Base-by-base conservation (phyloP, 2,113 vertebrate genomes). In the Numenius arquata region DNA sequence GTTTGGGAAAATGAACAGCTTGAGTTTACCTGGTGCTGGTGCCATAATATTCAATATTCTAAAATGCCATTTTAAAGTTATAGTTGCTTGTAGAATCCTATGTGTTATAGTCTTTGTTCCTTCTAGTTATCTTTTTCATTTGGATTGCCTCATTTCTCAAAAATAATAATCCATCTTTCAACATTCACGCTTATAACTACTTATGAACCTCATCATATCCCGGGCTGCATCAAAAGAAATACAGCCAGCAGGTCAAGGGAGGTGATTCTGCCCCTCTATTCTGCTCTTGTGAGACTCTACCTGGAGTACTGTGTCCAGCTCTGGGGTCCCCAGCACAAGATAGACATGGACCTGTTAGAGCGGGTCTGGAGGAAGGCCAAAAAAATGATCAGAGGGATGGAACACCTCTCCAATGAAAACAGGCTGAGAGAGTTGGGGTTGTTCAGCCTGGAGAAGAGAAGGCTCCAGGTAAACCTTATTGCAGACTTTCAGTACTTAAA, bases 191-290 rank as follows among this genome's bases (percentile, higher is more conserved):
- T 56, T 80, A 5, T 43, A 82, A 47, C 21, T 58, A 32, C 11
- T 50, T 66, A 17, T 1, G 11, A 83, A 58, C 8, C 55, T 84
- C 34, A 17, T 36, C 2, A 1, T 61, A 36, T 82, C 25, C 38
- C 56, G 30, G 12, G 17, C 71, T 85, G 9, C 38, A 67, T 75
- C 16, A 47, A 85, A 32, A 73, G 17, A 21, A 29, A 40, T 0
- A 0, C 52, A 23, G 6, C 9, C 65, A 77, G 32, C n/a, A 41
- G 68, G 17, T 11, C 0, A 0, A 66, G 21, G 41, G 19, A 68
- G 32, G 5, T 23, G 10, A 40, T 87, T 68, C 13, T 58, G 1
- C 3, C 16, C 9, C 17, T 66, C 27, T 6, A 1, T 2, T 72
- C 21, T 4, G 0, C 5, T 71, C 18, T 66, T 9, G 5, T 45